Percentiles rank a stretch among this genome's conserved stretches.
These are phyloP conservation scores for Sebastes trivittatus DNA, from an alignment of 2,797 vertebrate genomes.

Conservation along the genomic window DNA sequence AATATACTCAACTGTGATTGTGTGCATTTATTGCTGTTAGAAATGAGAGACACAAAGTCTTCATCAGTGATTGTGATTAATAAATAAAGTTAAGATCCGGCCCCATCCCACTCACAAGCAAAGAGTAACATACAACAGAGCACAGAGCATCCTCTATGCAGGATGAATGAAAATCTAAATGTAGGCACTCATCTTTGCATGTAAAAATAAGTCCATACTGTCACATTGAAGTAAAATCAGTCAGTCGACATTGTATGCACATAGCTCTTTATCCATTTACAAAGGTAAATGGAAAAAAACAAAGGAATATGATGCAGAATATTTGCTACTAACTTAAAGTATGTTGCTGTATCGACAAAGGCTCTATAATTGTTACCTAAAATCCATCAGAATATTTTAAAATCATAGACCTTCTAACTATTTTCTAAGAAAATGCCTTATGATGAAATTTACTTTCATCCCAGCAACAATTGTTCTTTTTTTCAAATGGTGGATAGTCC, in stretches of 20 bases:
- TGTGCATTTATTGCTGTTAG: slow-evolving; percentile 62
- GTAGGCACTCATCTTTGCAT: slow-evolving; percentile 23
- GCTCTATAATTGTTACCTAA: background rate
- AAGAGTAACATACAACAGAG: slow-evolving; percentile 11
- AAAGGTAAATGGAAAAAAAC: background rate
- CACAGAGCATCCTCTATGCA: background rate
- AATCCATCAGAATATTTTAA: slow-evolving; percentile 7
- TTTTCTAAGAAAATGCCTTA: background rate
- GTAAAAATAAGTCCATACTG: background rate
- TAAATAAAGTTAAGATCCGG: slow-evolving; percentile 56
- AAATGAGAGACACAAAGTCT: slow-evolving; percentile 31
- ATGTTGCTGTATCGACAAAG: background rate
- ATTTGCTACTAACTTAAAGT: background rate
- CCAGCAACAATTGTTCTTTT: background rate
- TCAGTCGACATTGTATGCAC: background rate
- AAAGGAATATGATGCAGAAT: background rate
- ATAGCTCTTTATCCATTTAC: background rate
- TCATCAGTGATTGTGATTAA: slow-evolving; percentile 35
- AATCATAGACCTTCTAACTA: background rate
- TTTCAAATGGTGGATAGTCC: background rate
- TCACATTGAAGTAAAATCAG: background rate
- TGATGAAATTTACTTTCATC: background rate
- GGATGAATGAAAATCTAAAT: background rate
- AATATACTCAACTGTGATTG: slow-evolving; percentile 1
- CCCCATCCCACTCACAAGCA: slow-evolving; percentile 5